Evolutionary conservation across 2,797 vertebrate species (phyloP).

Genomic region (Phoebastria nigripes): DNA sequence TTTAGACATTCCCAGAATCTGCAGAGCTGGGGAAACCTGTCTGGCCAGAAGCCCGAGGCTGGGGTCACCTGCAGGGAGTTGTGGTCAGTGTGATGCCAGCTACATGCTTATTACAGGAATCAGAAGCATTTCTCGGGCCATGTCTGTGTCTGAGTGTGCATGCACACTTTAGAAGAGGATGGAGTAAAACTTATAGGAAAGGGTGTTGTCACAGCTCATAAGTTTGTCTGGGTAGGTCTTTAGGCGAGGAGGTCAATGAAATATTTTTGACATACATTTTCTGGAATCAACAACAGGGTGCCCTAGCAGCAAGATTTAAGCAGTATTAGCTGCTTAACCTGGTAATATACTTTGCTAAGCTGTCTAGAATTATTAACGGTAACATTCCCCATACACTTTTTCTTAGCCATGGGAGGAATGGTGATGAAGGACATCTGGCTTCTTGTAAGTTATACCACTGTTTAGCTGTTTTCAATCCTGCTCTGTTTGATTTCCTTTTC

Average conservation of each 20-base stretch:
- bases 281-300: not conserved
- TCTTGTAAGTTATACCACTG: not conserved
- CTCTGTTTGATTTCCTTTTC: not conserved
- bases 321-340: not conserved
- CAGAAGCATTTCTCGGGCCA: not conserved
- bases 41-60: not conserved
- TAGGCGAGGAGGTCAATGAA: not conserved
- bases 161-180: not conserved
- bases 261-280: not conserved
- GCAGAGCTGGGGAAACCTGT: not conserved
- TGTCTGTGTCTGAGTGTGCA: not conserved
- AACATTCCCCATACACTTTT: not conserved
- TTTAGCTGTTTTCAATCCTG: not conserved
- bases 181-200: not conserved
- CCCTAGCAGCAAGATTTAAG: not conserved
- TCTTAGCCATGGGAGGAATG: not conserved
- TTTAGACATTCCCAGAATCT: not conserved
- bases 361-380: not conserved
- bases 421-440: not conserved
- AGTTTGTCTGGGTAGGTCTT: not conserved
- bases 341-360: not conserved
- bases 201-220: not conserved
- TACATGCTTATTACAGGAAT: not conserved
- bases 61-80: not conserved
- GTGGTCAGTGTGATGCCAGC: not conserved